Evolutionary conservation across 2,888 invertebrate species (phyloP), one percentile per base, ranked within the genome.

Genomic region (Amitus sp.): DNA sequence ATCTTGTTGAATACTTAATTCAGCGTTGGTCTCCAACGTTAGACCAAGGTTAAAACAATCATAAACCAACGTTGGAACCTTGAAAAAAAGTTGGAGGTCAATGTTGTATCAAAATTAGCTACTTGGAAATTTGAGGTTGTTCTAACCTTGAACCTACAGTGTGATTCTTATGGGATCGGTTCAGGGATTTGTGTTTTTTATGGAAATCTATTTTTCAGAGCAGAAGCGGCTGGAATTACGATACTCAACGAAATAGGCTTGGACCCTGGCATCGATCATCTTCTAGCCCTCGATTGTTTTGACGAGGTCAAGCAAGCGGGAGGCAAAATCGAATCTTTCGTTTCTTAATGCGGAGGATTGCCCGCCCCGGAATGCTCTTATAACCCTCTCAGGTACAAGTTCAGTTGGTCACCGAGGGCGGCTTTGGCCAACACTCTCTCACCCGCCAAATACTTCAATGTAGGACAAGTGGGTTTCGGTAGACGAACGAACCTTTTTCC

Each of bases 181-280:
- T 13, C n/a, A 42, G 40, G 40, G 37, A 39, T 46, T 42, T 10
- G 48, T 42, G 15, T 13, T 20, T 42, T 42, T 54, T 12, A 62
- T 28, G 12, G 37, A 20, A 10, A 19, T 20, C 23, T 56, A 23
- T 33, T 57, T 67, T 70, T 15, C 68, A 94, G 94, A 52, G 98
- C 98, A 0, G 86, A 88, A 46, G 89, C 92, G 27, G 95, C 95
- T 0, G 96, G 95, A 0, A 86, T 99, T 0, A 98, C 98, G 0
- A 87, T 99, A 37, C 85, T 99, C 65, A 99, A 98, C 78, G 99
- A 99, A 84, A 92, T 97, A 0, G 99, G 99, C 0, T 85, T 99
- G 23, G 99, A 99, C 80, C 99, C 99, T 0, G 99, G 98, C n/a
- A 96, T 97, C 69, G 97, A 98, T 82, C 99, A 99, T 82, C 86